phyloP scores from a whole-genome alignment of 2,888 invertebrate species.

The Pheosia gnoma region DNA sequence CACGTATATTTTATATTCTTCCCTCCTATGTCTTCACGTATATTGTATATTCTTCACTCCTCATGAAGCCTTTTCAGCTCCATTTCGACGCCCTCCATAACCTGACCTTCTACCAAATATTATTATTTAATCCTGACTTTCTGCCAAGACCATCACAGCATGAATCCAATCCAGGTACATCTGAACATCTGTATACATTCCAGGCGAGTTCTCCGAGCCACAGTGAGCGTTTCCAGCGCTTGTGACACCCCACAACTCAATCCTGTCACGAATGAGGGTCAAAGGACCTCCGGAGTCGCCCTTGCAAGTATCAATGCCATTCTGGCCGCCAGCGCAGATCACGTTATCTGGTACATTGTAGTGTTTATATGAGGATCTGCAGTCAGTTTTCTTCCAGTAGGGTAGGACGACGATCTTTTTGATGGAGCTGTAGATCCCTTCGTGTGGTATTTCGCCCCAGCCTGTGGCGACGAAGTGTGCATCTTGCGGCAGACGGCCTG shows the following conservation, averaged over 20 bases:
- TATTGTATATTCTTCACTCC: too few species aligned
- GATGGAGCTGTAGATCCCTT: conserved; percentile 42
- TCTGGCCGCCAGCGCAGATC: conserved; percentile 62
- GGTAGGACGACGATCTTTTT: conserved; percentile 60
- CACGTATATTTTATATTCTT: too few species aligned
- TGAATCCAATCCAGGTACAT: conserved; percentile 56
- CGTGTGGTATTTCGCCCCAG: conserved; percentile 52
- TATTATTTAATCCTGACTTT: background rate
- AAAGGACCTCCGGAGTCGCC: conserved; percentile 69
- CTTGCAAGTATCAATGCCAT: conserved; percentile 56
- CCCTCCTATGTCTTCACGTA: too few species aligned
- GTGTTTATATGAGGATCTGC: conserved; percentile 40
- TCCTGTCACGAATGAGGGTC: conserved; percentile 37
- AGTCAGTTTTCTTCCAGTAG: conserved; percentile 37
- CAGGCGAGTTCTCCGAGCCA: conserved; percentile 54
- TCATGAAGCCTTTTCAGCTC: too few species aligned
- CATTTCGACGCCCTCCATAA: too few species aligned
- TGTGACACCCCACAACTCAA: conserved; percentile 58
- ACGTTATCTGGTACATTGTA: conserved; percentile 42
- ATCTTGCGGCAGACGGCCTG: conserved; percentile 26
- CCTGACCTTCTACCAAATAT: too few species aligned
- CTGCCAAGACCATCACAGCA: conserved; percentile 25
- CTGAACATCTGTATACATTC: conserved; percentile 57
- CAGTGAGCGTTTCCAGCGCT: conserved; percentile 54
- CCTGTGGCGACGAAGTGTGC: conserved; percentile 50